Evolutionary conservation across 2,113 vertebrate species (phyloP).

Genomic region (Reinhardtius hippoglossoides): DNA sequence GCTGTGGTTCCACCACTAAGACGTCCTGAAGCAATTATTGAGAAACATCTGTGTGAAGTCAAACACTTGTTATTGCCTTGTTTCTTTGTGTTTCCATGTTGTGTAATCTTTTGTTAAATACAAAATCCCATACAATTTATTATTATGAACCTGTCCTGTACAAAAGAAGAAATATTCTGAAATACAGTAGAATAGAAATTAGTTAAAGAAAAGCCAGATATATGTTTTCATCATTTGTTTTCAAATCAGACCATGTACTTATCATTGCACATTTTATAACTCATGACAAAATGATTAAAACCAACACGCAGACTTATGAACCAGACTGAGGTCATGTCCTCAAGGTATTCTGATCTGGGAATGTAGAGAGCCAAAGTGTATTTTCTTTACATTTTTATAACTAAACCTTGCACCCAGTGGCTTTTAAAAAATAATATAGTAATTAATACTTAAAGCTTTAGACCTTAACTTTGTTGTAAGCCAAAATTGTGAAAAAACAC

Average conservation of each 20-base stretch:
- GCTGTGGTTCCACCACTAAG: neutral
- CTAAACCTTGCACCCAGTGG: neutral
- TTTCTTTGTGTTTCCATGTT: neutral
- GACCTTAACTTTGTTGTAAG: too few species aligned
- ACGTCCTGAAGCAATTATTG: neutral
- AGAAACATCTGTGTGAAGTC: slow-evolving; percentile 2
- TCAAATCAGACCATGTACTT: neutral
- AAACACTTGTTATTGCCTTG: neutral
- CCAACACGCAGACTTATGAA: neutral
- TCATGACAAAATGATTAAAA: neutral
- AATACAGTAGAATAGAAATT: neutral
- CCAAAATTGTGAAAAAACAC: neutral
- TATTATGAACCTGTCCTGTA: too few species aligned
- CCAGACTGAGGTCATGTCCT: too few species aligned
- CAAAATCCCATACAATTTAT: too few species aligned
- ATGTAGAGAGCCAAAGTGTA: too few species aligned
- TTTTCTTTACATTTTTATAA: neutral
- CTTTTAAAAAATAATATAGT: neutral
- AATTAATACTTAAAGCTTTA: neutral
- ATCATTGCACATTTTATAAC: neutral
- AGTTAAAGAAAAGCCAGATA: neutral
- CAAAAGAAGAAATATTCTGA: neutral
- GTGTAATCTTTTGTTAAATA: neutral
- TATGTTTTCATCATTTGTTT: neutral
- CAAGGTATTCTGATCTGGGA: too few species aligned